Evolutionary conservation across 2,797 vertebrate species (phyloP).

Genomic region (Ibycter americanus): DNA sequence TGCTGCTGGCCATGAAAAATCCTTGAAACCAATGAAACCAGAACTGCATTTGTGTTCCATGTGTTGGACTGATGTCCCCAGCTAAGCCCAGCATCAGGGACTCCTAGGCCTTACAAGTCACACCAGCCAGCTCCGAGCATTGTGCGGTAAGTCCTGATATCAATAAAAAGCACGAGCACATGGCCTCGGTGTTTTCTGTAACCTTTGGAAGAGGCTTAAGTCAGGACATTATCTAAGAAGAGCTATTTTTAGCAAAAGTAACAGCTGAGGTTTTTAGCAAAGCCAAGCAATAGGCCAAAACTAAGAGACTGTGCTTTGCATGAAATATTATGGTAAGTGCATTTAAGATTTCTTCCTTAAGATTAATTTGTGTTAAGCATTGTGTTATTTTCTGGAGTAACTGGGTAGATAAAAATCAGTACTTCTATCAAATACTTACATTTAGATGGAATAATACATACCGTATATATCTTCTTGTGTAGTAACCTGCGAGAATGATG

Average conservation of each 20-base stretch:
- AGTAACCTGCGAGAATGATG: neutral
- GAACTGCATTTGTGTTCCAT: neutral
- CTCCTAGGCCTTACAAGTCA: neutral
- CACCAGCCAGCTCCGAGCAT: neutral
- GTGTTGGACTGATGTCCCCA: fast-evolving
- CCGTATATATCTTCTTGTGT: neutral
- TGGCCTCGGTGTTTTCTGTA: neutral
- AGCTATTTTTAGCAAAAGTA: neutral
- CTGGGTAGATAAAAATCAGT: neutral
- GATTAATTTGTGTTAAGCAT: neutral
- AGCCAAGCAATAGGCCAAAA: neutral
- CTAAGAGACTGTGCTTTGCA: neutral
- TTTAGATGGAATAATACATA: slow-evolving; percentile 3
- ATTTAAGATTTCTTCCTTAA: neutral
- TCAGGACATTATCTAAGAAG: neutral
- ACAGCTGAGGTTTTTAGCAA: neutral
- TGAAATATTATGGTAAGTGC: neutral
- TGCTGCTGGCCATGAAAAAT: neutral
- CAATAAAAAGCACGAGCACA: neutral
- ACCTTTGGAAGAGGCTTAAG: neutral
- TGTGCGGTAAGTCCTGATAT: neutral
- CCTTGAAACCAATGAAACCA: neutral
- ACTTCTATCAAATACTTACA: neutral
- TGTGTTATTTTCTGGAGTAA: neutral
- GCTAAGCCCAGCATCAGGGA: neutral